phyloP scores from a whole-genome alignment of 1,140 invertebrate species.

The Berghia stephanieae region DNA sequence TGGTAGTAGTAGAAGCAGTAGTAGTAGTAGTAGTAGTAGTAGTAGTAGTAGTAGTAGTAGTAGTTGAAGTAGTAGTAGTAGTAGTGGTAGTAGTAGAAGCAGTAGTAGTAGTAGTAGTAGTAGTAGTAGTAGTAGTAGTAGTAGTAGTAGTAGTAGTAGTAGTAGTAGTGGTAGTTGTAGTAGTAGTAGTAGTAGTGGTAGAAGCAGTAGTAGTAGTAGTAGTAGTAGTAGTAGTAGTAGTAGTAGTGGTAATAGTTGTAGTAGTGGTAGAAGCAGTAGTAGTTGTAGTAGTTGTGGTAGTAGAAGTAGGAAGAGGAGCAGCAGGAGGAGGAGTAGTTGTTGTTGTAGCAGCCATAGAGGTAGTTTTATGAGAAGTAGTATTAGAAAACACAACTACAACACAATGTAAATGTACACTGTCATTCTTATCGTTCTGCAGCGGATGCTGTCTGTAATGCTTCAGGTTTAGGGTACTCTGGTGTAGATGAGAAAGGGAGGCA shows the following conservation, averaged over 20 bases:
- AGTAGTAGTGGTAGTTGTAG: background rate
- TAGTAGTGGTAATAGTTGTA: no score
- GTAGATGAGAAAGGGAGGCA: slow-evolving; percentile 20
- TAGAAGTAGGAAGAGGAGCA: no score
- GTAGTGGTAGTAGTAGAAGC: slow-evolving; percentile 1
- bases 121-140: slow-evolving; percentile 8
- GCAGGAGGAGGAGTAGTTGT: no score
- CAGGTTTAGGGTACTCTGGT: slow-evolving; percentile 30
- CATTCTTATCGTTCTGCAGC: slow-evolving; percentile 11
- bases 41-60: slow-evolving; percentile 7
- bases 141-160: slow-evolving; percentile 7
- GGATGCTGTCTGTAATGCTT: slow-evolving; percentile 32
- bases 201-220: no score
- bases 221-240: background rate
- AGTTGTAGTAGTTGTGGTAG: no score
- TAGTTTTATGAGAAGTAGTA: no score
- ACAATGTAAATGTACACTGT: background rate
- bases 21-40: slow-evolving; percentile 7
- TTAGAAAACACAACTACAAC: background rate
- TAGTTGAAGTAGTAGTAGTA: background rate
- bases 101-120: slow-evolving; percentile 7
- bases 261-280: no score
- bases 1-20: no score
- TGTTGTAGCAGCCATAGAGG: no score
- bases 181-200: background rate